Evolutionary conservation across 2,888 invertebrate species (phyloP).

Genomic region (Deilephila porcellus): DNA sequence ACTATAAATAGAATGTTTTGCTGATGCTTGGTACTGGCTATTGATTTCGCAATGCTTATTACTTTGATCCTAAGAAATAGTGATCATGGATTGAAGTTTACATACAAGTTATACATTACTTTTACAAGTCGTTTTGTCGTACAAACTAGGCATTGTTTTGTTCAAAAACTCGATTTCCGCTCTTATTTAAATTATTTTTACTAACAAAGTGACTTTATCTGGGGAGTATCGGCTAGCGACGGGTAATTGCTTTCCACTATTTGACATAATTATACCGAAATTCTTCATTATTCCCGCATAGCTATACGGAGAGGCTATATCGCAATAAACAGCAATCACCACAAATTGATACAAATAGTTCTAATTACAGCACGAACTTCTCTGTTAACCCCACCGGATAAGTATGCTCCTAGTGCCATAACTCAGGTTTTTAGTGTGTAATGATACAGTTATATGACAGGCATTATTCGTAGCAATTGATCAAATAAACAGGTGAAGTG

Average conservation of each 20-base stretch:
- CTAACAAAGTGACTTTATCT: neutral
- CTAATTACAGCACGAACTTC: neutral
- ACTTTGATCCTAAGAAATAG: neutral
- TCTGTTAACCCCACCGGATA: constrained; percentile 3
- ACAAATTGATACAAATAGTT: neutral
- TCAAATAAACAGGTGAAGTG: constrained; percentile 76
- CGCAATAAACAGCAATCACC: too few species aligned
- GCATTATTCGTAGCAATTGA: constrained; percentile 70
- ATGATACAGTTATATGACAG: constrained; percentile 70
- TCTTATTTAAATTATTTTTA: neutral
- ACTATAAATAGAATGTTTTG: constrained; percentile 1
- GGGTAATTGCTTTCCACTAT: too few species aligned
- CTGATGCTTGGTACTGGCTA: neutral
- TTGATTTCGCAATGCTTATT: neutral
- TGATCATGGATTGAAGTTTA: neutral
- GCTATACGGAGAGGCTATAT: too few species aligned
- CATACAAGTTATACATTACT: neutral
- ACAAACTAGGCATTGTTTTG: too few species aligned
- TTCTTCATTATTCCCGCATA: too few species aligned
- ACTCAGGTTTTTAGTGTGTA: constrained; percentile 39
- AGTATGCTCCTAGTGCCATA: neutral
- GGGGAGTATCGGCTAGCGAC: too few species aligned
- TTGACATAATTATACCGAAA: too few species aligned
- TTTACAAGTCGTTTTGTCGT: neutral
- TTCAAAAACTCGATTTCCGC: too few species aligned